Percentiles rank a stretch among this genome's conserved stretches.
These are phyloP conservation scores for Carassius gibelio DNA, from an alignment of 2,113 vertebrate species.

Conservation along the genomic window DNA sequence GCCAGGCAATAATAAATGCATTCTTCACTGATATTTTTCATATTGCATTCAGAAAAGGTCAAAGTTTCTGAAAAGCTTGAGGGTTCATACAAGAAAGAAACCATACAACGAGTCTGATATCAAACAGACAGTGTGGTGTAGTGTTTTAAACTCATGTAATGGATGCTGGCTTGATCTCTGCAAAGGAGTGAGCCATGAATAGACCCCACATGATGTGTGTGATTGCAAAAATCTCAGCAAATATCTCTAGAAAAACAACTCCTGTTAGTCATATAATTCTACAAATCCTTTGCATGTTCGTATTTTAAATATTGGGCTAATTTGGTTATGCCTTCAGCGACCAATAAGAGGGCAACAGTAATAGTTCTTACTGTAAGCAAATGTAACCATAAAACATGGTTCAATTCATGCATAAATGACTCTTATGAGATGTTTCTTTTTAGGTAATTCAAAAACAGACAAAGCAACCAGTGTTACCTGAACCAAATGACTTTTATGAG, in stretches of 20 bases:
- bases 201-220: background rate
- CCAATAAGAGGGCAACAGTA: background rate
- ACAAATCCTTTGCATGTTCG: background rate
- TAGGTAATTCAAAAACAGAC: background rate
- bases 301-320: background rate
- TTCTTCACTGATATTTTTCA: constrained; percentile 44
- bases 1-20: constrained; percentile 44
- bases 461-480: background rate
- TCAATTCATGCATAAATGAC: background rate
- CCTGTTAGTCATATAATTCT: background rate
- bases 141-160: constrained; percentile 1
- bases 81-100: constrained; percentile 28
- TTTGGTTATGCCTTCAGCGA: background rate
- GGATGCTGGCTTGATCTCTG: background rate
- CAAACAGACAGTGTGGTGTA: constrained; percentile 24
- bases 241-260: background rate
- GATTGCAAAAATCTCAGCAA: background rate
- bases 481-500: background rate
- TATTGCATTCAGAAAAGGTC: constrained; percentile 29
- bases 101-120: constrained; percentile 4
- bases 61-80: constrained; percentile 24
- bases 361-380: background rate
- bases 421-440: background rate
- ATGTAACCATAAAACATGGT: background rate
- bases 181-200: background rate